These are phyloP conservation scores for Leucophenga varia DNA, from an alignment of 1,140 invertebrate species.

Conservation along the genomic window DNA sequence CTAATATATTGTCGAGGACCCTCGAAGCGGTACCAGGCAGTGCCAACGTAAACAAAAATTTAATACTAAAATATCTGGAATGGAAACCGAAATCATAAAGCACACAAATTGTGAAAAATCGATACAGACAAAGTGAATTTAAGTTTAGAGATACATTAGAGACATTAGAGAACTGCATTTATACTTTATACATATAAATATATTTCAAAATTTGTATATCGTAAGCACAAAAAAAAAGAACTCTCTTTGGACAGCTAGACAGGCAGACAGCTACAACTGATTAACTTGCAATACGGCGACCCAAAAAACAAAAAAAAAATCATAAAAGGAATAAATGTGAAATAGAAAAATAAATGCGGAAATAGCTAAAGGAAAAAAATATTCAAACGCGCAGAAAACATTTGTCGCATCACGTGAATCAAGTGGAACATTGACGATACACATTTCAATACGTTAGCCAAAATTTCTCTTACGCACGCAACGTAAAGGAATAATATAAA, in stretches of 20 bases:
- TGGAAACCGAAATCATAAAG: slow-evolving; percentile 24
- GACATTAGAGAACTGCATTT: slow-evolving; percentile 1
- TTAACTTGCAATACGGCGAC: slow-evolving; percentile 31
- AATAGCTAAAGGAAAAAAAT: no score
- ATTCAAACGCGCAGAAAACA: no score
- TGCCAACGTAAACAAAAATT: slow-evolving; percentile 55
- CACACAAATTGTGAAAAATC: slow-evolving; percentile 16
- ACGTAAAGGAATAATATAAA: no score
- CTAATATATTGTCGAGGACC: slow-evolving; percentile 33
- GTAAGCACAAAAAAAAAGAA: neutral
- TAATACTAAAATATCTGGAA: slow-evolving; percentile 39
- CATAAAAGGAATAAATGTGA: no score
- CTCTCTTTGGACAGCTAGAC: slow-evolving; percentile 13
- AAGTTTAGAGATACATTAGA: no score
- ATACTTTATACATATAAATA: neutral
- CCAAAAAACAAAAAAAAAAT: no score
- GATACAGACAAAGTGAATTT: slow-evolving; percentile 25
- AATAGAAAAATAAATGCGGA: slow-evolving; percentile 30
- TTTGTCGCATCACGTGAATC: slow-evolving; percentile 49
- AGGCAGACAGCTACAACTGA: slow-evolving; percentile 23
- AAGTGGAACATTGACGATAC: slow-evolving; percentile 37
- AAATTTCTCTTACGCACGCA: slow-evolving; percentile 46
- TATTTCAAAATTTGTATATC: neutral
- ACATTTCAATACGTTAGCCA: no score
- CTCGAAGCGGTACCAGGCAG: slow-evolving; percentile 39